Percentiles rank a stretch among this genome's conserved stretches.
These are phyloP conservation scores for Philaenus spumarius DNA, from an alignment of 1,140 invertebrate species.

Conservation along the genomic window DNA sequence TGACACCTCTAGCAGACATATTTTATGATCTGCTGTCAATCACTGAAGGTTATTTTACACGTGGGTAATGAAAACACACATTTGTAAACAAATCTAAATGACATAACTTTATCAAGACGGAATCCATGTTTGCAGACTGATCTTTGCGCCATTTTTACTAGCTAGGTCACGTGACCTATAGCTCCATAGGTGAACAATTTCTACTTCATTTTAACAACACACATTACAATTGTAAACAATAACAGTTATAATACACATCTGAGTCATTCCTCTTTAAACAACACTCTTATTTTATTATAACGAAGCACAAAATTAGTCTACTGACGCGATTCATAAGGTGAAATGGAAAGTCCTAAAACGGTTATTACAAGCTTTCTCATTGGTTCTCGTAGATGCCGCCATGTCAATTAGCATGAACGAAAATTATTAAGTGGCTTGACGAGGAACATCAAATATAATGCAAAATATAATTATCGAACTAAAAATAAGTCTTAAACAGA, in stretches of 20 bases:
- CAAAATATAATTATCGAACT: too few relatives aligned
- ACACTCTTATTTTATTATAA: slow-evolving; percentile 18
- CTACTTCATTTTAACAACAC: slow-evolving; percentile 4
- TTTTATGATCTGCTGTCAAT: slow-evolving; percentile 40
- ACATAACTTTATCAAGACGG: slow-evolving; percentile 48
- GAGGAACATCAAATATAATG: too few relatives aligned
- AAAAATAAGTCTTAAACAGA: too few relatives aligned
- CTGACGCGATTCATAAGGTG: slow-evolving; percentile 51
- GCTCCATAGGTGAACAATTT: slow-evolving; percentile 13
- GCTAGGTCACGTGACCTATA: slow-evolving; percentile 49
- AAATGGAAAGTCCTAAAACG: slow-evolving; percentile 44
- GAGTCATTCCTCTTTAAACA: slow-evolving; percentile 17
- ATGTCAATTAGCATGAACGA: slow-evolving; percentile 39
- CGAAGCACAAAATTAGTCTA: slow-evolving; percentile 49
- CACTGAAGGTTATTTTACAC: slow-evolving; percentile 36
- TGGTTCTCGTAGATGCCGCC: slow-evolving; percentile 49
- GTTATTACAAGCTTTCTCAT: slow-evolving; percentile 49
- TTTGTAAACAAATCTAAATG: slow-evolving; percentile 56
- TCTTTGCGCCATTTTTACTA: slow-evolving; percentile 53
- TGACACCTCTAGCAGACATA: slow-evolving; percentile 78
- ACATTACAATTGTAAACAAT: slow-evolving; percentile 14
- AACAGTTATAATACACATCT: slow-evolving; percentile 16
- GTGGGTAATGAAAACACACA: slow-evolving; percentile 45
- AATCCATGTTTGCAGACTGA: slow-evolving; percentile 47
- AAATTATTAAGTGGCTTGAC: too few relatives aligned